phyloP scores from a whole-genome alignment of 1,140 invertebrate species.

The Pemphigus obesinymphae region DNA sequence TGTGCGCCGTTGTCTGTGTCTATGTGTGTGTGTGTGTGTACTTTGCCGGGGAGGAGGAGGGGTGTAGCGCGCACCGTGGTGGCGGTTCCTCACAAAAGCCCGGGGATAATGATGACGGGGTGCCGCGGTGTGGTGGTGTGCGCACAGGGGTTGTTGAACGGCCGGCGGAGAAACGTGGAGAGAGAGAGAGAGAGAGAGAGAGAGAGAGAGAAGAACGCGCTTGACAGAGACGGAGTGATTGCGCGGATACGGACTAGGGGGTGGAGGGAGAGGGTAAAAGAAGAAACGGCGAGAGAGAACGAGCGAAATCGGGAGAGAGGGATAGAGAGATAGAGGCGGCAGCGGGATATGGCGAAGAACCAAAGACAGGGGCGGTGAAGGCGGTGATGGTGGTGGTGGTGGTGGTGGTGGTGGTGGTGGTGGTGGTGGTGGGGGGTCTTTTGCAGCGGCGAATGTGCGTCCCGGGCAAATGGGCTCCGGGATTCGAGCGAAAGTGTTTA shows the following conservation, averaged over 20 bases:
- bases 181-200: neutral
- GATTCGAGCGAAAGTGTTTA: constrained; percentile 42
- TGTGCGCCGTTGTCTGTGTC: neutral
- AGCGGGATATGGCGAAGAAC: neutral
- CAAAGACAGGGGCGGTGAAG: neutral
- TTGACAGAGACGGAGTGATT: neutral
- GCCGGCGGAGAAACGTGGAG: neutral
- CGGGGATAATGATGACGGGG: constrained; percentile 1
- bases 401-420: neutral
- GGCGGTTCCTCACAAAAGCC: constrained; percentile 22
- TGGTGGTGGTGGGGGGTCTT: neutral
- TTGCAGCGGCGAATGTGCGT: constrained; percentile 36
- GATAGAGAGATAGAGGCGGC: neutral
- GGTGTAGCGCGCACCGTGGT: neutral
- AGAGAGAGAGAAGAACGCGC: neutral
- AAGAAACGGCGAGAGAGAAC: neutral
- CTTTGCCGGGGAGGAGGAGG: neutral
- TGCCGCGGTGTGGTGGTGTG: neutral
- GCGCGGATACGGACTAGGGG: neutral
- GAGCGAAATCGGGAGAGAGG: neutral
- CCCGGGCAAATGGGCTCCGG: constrained; percentile 38
- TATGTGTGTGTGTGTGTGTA: no score
- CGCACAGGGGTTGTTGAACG: constrained; percentile 23
- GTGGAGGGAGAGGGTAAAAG: no score
- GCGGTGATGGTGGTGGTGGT: no score